phyloP scores from a whole-genome alignment of 1,140 invertebrate species.

The Dinothrombium tinctorium region DNA sequence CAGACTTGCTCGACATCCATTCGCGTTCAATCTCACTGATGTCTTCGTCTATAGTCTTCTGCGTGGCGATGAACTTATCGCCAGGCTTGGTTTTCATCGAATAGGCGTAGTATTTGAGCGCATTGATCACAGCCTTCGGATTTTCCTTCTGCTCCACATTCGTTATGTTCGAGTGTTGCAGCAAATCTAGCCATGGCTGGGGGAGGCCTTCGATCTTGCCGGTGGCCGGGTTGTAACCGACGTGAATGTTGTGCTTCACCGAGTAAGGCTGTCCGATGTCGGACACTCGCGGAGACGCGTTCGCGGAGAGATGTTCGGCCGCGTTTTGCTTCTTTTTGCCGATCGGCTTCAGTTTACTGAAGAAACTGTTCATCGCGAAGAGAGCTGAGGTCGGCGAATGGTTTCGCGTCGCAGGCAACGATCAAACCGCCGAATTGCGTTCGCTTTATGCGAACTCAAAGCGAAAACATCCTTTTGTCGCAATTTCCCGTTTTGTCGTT shows the following conservation, averaged over 20 bases:
- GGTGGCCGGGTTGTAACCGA: constrained; percentile 45
- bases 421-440: too few relatives aligned
- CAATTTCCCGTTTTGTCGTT: too few relatives aligned
- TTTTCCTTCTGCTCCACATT: constrained; percentile 66
- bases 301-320: neutral
- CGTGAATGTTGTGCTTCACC: constrained; percentile 53
- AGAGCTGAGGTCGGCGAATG: too few relatives aligned
- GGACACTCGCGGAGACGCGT: constrained; percentile 8
- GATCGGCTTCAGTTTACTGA: neutral
- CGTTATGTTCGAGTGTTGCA: constrained; percentile 56
- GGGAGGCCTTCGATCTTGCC: constrained; percentile 53
- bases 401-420: too few relatives aligned
- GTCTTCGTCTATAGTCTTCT: constrained; percentile 22
- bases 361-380: neutral
- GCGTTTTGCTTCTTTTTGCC: neutral
- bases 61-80: constrained; percentile 49
- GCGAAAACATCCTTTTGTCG: too few relatives aligned
- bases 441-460: too few relatives aligned
- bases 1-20: neutral
- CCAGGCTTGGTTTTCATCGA: constrained; percentile 46
- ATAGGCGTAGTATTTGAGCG: constrained; percentile 73
- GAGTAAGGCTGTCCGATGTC: constrained; percentile 16
- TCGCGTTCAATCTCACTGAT: constrained; percentile 8
- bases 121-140: constrained; percentile 66
- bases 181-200: constrained; percentile 43